These are phyloP conservation scores for Machimus rusticus DNA, from an alignment of 2,888 invertebrate species.

Conservation along the genomic window DNA sequence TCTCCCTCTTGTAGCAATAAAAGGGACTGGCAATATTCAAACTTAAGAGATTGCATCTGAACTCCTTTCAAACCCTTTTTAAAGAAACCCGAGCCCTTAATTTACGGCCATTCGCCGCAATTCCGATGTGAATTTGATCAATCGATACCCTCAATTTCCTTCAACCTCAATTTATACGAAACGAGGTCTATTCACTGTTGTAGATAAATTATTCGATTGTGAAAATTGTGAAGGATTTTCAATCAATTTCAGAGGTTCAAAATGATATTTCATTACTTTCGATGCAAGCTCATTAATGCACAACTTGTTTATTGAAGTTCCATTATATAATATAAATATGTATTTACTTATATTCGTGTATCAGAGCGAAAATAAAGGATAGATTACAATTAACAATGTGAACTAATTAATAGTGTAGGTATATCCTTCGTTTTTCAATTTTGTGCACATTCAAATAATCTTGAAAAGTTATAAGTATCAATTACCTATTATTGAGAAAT, in stretches of 20 bases:
- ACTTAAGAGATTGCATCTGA: not conserved
- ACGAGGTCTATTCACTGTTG: slow-evolving; percentile 25
- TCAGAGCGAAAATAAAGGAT: not conserved
- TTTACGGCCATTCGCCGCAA: slow-evolving; percentile 26
- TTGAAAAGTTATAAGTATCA: no score
- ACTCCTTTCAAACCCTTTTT: slow-evolving; percentile 20
- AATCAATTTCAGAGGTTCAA: slow-evolving; percentile 7
- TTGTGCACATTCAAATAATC: not conserved
- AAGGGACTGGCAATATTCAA: not conserved
- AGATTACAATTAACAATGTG: no score
- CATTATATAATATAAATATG: not conserved
- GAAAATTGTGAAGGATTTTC: slow-evolving; percentile 31
- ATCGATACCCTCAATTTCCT: slow-evolving; percentile 22
- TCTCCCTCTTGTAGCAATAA: not conserved
- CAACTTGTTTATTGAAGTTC: not conserved
- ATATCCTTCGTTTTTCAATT: not conserved
- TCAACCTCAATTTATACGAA: slow-evolving; percentile 23
- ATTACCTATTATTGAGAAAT: no score
- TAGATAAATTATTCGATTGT: slow-evolving; percentile 36
- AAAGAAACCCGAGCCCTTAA: not conserved
- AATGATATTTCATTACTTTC: not conserved
- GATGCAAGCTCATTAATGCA: not conserved
- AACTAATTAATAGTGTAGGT: no score
- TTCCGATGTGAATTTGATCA: slow-evolving; percentile 27
- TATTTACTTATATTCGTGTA: no score